Base-by-base conservation (phyloP, 2,797 vertebrate genomes). In the Rhynchotus rufescens region DNA sequence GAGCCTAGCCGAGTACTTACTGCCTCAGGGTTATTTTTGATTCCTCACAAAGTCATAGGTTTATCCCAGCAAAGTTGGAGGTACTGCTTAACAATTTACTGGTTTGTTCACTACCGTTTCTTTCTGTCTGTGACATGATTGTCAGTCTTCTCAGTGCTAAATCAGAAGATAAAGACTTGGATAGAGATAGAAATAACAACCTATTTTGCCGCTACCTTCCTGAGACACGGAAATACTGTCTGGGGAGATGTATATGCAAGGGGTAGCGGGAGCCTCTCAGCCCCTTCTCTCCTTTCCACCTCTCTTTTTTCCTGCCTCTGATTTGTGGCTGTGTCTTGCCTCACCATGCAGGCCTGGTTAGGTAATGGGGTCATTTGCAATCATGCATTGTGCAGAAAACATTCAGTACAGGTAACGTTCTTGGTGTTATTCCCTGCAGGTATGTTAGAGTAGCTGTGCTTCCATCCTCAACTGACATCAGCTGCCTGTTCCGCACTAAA, bases 401-500 rank as follows among this genome's bases (percentile, higher is more conserved):
- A 67, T 77, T 66, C 40, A 64, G 7, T 75, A 36, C 13, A 10
- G 47, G 76, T 90, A 62, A 86, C 60, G n/a, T 4, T 34, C 30
- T 49, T 66, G 23, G 26, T 62, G 83, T 92, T 86, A 20, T 77
- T 83, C 83, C 83, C 28, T 47, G 52, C 97, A 98, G 98, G 67
- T 98, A 98, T 77, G 76, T 98, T 51, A 96, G 98, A 74, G 94
- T 98, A 61, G 98, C 98, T 8, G 88, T 98, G 28, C 98, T 98
- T 42, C 98, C 98, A 49, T 98, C 98, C 79, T 98, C 98, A 14
- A 42, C 89, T 28, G 98, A 98, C 32, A 91, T 61, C 90, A 98
- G 98, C 97, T 98, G 97, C 78, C 97, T 98, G 13, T 98, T 98
- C 92, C 97, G 98, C 91, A 98, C 98, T 20, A 98, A 97, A 95